A percentile compares a stretch with the other conserved stretches of the same genome.
These are phyloP conservation scores for Hydrocynus forskahlii DNA, from an alignment of 2,797 vertebrate genomes.

Conservation along the genomic window DNA sequence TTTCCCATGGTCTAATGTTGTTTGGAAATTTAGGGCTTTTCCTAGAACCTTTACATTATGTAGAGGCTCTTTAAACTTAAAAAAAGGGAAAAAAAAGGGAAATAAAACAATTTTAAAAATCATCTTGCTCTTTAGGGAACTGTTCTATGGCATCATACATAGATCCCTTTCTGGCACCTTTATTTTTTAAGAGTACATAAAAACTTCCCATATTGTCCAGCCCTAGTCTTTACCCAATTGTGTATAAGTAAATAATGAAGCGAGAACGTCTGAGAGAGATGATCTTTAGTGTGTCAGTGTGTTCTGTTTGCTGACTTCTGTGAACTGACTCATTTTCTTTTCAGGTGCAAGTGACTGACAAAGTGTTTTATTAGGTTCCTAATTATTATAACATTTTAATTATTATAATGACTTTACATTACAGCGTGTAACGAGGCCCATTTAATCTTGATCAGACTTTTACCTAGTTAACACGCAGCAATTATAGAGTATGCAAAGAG, in stretches of 20 bases:
- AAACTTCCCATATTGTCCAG: no score
- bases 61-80: no score
- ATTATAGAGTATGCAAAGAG: background rate
- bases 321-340: conserved; percentile 3
- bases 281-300: background rate
- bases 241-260: background rate
- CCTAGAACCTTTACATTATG: background rate
- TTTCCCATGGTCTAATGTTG: background rate
- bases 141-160: no score
- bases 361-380: conserved; percentile 16
- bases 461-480: background rate
- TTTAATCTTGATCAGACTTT: conserved; percentile 8
- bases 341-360: conserved; percentile 27
- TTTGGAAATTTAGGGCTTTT: background rate
- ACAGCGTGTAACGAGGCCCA: background rate
- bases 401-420: conserved; percentile 13
- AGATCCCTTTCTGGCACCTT: no score
- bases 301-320: conserved; percentile 14
- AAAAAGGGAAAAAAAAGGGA: no score
- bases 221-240: background rate
- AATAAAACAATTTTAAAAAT: no score
- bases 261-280: background rate
- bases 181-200: no score
- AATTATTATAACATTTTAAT: background rate
- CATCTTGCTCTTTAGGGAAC: no score